Base-by-base conservation (phyloP, 2,888 invertebrate genomes). In the Malthinus flaveolus region DNA sequence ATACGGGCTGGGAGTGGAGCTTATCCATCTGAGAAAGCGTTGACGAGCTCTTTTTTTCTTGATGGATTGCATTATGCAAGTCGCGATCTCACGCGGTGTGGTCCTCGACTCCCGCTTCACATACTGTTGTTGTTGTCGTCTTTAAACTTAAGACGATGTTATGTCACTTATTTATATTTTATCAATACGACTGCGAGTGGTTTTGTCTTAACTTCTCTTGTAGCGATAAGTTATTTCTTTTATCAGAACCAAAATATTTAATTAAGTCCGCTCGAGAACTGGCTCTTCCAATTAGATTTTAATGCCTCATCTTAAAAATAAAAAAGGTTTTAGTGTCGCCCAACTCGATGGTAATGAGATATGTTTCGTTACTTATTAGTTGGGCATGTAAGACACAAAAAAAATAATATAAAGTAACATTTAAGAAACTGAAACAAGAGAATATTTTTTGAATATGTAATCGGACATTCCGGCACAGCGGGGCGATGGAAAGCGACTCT, bases 391-490 rank as follows among this genome's bases (percentile, higher is more conserved):
- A 55, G 32, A 59, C 51, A 34, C n/a, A n/a, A n/a, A n/a, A 48
- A 59, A 55, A 56, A 23, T 23, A 23, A 23, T 23, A 23, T 23
- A 23, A 56, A 59, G 39, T 15, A 59, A 59, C 51, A 56, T 51
- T 45, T 15, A 48, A 59, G 44, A 49, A 56, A 56, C 56, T 45
- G 48, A 56, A 59, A 59, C 48, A 55, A 55, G 47, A 51, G 42
- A 42, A 59, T 48, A 52, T 50, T n/a, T n/a, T n/a, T 60, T 53
- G 53, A 56, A 60, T 49, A 53, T 52, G 51, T 60, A 56, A 39
- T 52, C 56, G 49, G 53, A 58, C 64, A 67, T 67, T 67, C 63
- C 64, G 63, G 56, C 69, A 52, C 70, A 68, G 70, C 69, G 56
- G 68, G 66, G 55, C 57, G 58, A 60, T 59, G 66, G 64, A 60